Base-by-base conservation (phyloP, 1,140 invertebrate genomes). In the Drosophila saltans region DNA sequence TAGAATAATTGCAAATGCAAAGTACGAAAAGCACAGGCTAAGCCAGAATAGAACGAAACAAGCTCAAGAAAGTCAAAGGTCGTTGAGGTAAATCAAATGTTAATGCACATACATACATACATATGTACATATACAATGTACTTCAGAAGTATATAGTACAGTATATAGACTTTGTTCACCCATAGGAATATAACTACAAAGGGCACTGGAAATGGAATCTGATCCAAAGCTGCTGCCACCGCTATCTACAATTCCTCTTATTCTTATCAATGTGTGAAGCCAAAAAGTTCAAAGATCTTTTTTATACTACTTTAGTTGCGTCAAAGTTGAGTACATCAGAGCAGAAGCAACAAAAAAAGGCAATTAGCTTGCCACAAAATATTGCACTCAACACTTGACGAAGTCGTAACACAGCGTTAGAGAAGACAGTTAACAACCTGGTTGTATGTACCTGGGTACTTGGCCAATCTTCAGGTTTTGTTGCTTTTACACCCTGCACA, bases 261-360 rank as follows among this genome's bases (percentile, higher is more conserved):
- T 52, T 52, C 83, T 88, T 86, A 86, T 86, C 82, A 72, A 56
- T 26, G 24, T 26, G 24, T 8, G 58, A 56, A 58, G 64, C 43
- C 41, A 30, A 80, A 86, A 86, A 81, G 82, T 78, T 82, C 83
- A 88, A 81, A 76, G 72, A 52, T 52, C 45, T 52, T 52, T 11
- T 2, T 45, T 45, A n/a, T 1, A 10, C 16, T 52, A 52, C 24
- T 69, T 45, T 24, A 1, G 58, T 8, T 60, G 39, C 58, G 64
- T 67, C 16, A 74, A 64, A 56, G 69, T 67, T 58, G 57, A 36
- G 61, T 56, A 28, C 52, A 56, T 28, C 26, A 28, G 9, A 28
- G 9, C 21, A 33, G 16, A 30, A 59, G 39, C 9, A 52, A 52
- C 21, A 52, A 52, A 52, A 52, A 52, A 52, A 52, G 45, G 21